A percentile compares a stretch with the other conserved stretches of the same genome.
These are phyloP conservation scores for Mimas tiliae DNA, from an alignment of 2,888 invertebrate genomes.

Conservation along the genomic window DNA sequence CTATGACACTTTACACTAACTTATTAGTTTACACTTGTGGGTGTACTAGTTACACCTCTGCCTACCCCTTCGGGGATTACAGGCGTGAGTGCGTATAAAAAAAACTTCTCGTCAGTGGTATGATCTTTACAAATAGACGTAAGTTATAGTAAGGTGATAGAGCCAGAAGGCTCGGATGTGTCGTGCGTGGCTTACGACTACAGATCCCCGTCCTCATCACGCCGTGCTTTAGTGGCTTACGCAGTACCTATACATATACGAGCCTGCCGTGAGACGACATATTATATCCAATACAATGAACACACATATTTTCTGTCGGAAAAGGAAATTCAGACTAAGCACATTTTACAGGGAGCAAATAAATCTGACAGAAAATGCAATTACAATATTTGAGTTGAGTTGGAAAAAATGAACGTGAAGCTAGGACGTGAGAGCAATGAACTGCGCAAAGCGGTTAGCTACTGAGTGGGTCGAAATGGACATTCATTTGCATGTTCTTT, in stretches of 20 bases:
- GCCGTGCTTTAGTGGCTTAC: conserved; percentile 19
- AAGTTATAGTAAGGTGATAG: background rate
- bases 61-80: too few relatives aligned
- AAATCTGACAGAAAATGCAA: background rate
- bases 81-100: too few relatives aligned
- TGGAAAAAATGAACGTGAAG: conserved; percentile 2
- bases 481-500: conserved; percentile 8
- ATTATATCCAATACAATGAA: background rate
- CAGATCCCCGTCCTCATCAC: conserved; percentile 4
- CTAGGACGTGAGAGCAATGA: conserved; percentile 4
- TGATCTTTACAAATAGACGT: background rate
- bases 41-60: too few relatives aligned
- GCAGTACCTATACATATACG: background rate
- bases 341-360: background rate
- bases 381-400: conserved; percentile 8
- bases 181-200: conserved; percentile 20
- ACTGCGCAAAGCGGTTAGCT: background rate
- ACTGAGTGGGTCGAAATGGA: background rate
- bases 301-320: too few relatives aligned
- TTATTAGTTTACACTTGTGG: too few relatives aligned
- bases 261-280: background rate
- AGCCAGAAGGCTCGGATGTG: conserved; percentile 7
- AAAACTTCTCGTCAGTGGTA: background rate
- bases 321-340: too few relatives aligned
- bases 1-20: too few relatives aligned